Percentiles rank a stretch among this genome's conserved stretches.
phyloP scores from a whole-genome alignment of 2,888 invertebrate species.

The Caradrina clavipalpis region DNA sequence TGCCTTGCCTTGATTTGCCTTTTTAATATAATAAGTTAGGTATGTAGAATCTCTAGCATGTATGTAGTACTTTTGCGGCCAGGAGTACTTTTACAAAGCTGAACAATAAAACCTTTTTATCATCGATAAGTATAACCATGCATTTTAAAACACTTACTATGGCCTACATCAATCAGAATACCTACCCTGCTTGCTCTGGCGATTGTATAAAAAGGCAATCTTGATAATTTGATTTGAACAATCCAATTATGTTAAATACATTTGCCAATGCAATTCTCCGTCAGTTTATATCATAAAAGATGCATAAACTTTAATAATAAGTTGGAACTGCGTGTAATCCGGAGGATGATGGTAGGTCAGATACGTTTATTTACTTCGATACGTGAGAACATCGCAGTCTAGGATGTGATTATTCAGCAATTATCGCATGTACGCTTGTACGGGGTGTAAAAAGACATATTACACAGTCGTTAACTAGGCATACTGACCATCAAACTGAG shows the following conservation, averaged over 20 bases:
- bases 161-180: not conserved
- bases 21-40: too few relatives aligned
- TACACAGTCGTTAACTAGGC: too few relatives aligned
- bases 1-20: too few relatives aligned
- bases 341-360: conserved; percentile 16
- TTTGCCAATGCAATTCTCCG: conserved; percentile 2
- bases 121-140: not conserved
- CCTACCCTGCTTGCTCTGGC: not conserved
- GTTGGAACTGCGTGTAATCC: conserved; percentile 8
- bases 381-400: conserved; percentile 39
- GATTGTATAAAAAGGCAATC: conserved; percentile 6
- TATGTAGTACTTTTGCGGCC: too few relatives aligned
- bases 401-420: conserved; percentile 36
- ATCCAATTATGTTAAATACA: conserved; percentile 43
- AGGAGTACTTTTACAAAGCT: too few relatives aligned
- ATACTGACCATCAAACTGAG: too few relatives aligned
- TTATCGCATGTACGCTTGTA: conserved; percentile 25
- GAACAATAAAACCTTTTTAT: conserved; percentile 1
- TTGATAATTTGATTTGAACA: conserved; percentile 39
- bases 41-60: too few relatives aligned
- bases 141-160: not conserved
- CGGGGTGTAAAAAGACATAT: too few relatives aligned
- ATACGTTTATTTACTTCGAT: conserved; percentile 19
- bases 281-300: conserved; percentile 35
- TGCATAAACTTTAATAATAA: conserved; percentile 31